Evolutionary conservation across 30 jellyfish, hydroid and myxozoan species (phyloP).

Genomic region (Mastigias papua): DNA sequence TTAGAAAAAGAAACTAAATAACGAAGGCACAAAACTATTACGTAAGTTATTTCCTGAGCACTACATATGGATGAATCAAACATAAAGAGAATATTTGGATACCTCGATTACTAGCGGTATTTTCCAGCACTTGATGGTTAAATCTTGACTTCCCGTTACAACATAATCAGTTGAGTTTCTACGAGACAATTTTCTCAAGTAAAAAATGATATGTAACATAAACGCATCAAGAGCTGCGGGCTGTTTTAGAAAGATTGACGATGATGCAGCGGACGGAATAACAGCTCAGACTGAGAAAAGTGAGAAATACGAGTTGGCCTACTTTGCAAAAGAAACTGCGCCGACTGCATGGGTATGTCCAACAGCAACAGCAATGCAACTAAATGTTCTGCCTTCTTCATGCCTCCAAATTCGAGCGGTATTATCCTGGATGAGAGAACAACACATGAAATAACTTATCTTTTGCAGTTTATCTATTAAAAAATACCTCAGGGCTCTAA

Average conservation of each 20-base stretch:
- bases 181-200: too few relatives aligned
- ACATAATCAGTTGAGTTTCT: constrained; percentile 75
- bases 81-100: neutral
- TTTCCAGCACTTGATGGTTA: constrained; percentile 84
- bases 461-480: too few relatives aligned
- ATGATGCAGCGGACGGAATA: neutral
- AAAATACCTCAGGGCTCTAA: too few relatives aligned
- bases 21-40: too few relatives aligned
- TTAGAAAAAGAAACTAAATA: too few relatives aligned
- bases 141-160: constrained; percentile 83
- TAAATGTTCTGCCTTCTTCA: constrained; percentile 47
- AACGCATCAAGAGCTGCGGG: too few relatives aligned
- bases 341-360: constrained; percentile 92
- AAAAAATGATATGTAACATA: too few relatives aligned
- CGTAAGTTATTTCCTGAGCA: too few relatives aligned
- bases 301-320: neutral
- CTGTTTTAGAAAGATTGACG: too few relatives aligned
- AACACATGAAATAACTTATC: neutral
- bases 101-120: constrained; percentile 76
- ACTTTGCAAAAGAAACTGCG: constrained; percentile 79
- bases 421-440: constrained; percentile 62
- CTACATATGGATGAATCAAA: neutral
- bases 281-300: neutral
- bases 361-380: constrained; percentile 81
- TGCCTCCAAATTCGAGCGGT: constrained; percentile 74